A percentile compares a stretch with the other conserved stretches of the same genome.
phyloP scores from a whole-genome alignment of 2,113 vertebrate genomes.

The Chunga burmeisteri region DNA sequence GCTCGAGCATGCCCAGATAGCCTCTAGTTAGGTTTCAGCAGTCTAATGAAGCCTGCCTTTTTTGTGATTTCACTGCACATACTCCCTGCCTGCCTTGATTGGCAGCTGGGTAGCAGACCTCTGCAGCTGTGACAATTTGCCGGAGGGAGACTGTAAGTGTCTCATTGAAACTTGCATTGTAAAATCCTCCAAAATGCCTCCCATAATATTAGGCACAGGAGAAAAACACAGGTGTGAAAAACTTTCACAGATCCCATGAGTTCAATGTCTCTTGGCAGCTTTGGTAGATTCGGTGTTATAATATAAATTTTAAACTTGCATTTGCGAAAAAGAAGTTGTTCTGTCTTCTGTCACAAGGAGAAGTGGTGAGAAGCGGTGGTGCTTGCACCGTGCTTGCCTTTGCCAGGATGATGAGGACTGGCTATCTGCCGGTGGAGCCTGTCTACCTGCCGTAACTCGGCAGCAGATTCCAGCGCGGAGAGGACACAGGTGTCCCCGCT shows the following conservation, averaged over 20 bases:
- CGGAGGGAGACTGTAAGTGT: slow-evolving; percentile 68
- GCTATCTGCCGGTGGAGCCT: neutral
- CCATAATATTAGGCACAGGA: slow-evolving; percentile 68
- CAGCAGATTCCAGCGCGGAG: neutral
- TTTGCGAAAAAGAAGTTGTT: slow-evolving; percentile 17
- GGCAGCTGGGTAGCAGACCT: slow-evolving; percentile 69
- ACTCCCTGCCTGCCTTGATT: slow-evolving; percentile 65
- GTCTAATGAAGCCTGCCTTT: slow-evolving; percentile 54
- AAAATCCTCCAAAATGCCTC: slow-evolving; percentile 68
- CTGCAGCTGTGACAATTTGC: slow-evolving; percentile 71
- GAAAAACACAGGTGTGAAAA: slow-evolving; percentile 72
- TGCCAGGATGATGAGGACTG: neutral
- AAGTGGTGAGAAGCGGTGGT: accelerated
- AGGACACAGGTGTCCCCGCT: neutral
- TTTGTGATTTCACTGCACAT: slow-evolving; percentile 59
- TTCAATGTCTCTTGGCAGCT: slow-evolving; percentile 66
- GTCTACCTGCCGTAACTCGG: neutral
- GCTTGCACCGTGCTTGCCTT: accelerated
- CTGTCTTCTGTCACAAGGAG: neutral
- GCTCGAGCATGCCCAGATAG: slow-evolving; percentile 6
- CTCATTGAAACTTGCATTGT: slow-evolving; percentile 68
- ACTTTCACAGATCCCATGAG: slow-evolving; percentile 63
- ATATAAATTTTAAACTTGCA: slow-evolving; percentile 42
- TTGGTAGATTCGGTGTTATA: slow-evolving; percentile 25
- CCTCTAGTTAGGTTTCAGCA: slow-evolving; percentile 50